phyloP scores from a whole-genome alignment of 2,113 vertebrate genomes.

The Numenius arquata region DNA sequence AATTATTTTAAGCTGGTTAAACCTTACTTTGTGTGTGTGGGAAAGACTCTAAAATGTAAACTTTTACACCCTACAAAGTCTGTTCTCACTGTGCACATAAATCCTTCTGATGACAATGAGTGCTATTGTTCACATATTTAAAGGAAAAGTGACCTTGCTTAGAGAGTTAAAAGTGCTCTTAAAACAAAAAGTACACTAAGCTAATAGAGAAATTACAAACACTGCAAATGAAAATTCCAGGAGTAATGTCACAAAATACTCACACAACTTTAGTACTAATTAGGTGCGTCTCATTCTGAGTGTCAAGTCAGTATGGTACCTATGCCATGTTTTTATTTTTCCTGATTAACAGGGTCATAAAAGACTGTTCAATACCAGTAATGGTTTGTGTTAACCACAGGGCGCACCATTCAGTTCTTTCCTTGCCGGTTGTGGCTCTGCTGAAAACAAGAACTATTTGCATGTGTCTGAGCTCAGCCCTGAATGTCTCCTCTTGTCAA shows the following conservation, averaged over 20 bases:
- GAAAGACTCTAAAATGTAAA: background rate
- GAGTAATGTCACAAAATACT: background rate
- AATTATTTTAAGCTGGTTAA: background rate
- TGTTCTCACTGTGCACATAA: background rate
- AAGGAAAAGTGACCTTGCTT: background rate
- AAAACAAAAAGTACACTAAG: background rate
- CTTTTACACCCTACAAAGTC: background rate
- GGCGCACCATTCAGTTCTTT: background rate
- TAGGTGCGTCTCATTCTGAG: background rate
- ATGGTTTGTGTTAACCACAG: background rate
- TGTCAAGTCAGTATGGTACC: background rate
- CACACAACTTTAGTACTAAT: background rate
- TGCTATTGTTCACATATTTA: background rate
- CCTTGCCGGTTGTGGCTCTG: background rate
- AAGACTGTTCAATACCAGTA: background rate
- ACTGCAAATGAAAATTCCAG: background rate
- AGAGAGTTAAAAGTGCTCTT: background rate
- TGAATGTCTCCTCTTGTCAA: constrained; percentile 15
- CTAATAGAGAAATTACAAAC: background rate
- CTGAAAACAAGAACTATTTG: constrained; percentile 6
- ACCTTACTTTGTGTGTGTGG: background rate
- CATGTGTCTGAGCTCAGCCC: background rate
- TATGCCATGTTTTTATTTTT: background rate
- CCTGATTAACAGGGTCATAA: background rate
- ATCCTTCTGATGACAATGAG: background rate